Evolutionary conservation across 2,888 invertebrate species (phyloP), one percentile per base, ranked within the genome.

Genomic region (Cerastis leucographa): DNA sequence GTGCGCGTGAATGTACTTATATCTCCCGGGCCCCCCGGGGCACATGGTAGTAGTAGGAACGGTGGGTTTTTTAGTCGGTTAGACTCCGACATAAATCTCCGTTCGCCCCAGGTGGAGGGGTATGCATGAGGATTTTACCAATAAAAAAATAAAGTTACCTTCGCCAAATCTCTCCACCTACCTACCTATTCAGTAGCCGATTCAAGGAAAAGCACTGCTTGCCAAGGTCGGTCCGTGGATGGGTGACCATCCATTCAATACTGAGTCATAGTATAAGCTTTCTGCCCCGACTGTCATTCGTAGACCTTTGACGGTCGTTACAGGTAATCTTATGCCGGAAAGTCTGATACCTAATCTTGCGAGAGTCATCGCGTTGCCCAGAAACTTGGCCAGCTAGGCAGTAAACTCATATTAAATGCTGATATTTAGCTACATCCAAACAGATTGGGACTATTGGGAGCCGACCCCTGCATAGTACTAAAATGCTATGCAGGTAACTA

Each of bases 101-200:
- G 35, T 35, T 35, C 35, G 3, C 35, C 35, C 35, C 35, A 35
- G 3, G 3, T 3, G 35, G 35, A 35, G 3, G 35, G 35, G 35
- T 2, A 35, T 35, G 1, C 35, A 35, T 35, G 35, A 35, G 2
- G 35, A 35, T 35, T 35, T 35, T 35, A 1, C 35, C 35, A 35
- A 35, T 35, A 35, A 35, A 35, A 35, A 35, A n/a, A n/a, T n/a
- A n/a, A 35, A 35, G 35, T 1, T 51, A 51, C 40, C 19, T 42
- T n/a, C 61, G 14, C 44, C 17, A 56, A 49, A 81, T 56, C 5
- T 29, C 19, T 81, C 12, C 42, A 56, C 17, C 25, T 56, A 19
- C 17, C 29, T 75, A 17, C 44, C 46, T 22, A 22, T 40, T 80
- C 4, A 25, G 29, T 40, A 19, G n/a, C n/a, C n/a, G n/a, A n/a